Base-by-base conservation (phyloP, 64 coral and sea anemone genomes). In the Acropora tenuis region DNA sequence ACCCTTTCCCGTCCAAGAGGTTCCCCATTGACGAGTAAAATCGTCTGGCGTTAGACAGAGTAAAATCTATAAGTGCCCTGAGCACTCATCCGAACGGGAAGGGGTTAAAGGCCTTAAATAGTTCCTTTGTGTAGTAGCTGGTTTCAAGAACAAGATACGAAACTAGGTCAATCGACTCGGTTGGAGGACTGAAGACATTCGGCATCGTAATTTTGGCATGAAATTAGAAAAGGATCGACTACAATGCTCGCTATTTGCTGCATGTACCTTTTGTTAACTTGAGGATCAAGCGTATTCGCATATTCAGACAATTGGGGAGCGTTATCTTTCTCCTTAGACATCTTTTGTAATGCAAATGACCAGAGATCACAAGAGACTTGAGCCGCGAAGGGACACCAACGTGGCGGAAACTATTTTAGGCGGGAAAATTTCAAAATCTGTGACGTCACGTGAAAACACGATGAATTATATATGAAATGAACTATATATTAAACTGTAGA, bases 121-220 rank as follows among this genome's bases (percentile, higher is more conserved):
- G 82, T 5, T 86, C 63, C 52, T 87, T 55, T 77, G 86, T 88
- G 73, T 77, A 88, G 49, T 49, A 41, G 48, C 86, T 88, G 41
- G 86, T 88, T 76, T 76, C 73, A 55, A 88, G 73, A 55, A 88
- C 86, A 76, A 88, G 58, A 60, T 88, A 88, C 72, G 44, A 61
- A 59, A 88, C 49, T 10, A 88, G 75, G 75, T 88, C 86, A 55
- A 65, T 76, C 10, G 86, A 88, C 68, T 88, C 86, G n/a, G 75
- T 63, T 48, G 86, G 73, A 76, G 86, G 86, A 61, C 30, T 30
- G 52, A 55, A 80, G 78, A 80, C 49, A 80, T 80, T 80, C 50
- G 52, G 18, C 50, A 80, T 80, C 78, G 78, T 80, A 80, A 30
- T 80, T 80, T 80, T 80, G 49, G 49, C 11, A 55, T 40, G 49